Base-by-base conservation (phyloP, 1,140 invertebrate species). In the Drosophila hydei region DNA sequence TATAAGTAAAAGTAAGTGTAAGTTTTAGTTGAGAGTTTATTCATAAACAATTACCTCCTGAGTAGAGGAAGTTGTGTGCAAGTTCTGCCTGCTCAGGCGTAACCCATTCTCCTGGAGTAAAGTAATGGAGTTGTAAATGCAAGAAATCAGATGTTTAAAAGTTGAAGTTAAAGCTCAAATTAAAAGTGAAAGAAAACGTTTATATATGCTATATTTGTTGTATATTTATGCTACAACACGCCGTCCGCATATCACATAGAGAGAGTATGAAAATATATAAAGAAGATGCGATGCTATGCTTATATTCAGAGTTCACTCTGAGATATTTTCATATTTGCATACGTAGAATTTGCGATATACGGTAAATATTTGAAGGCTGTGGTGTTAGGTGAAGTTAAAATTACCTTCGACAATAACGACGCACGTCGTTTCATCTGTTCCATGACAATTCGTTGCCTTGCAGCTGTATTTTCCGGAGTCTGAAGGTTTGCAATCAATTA, bases 391-490 rank as follows among this genome's bases (percentile, higher is more conserved):
- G 2, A 50, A 33, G 7, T n/a, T 12, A 25, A 18, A 55, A 18
- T 91, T 93, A 96, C 98, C 98, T 96, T 99, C 98, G 84, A 99
- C 98, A 84, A 98, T 98, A 25, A 99, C 96, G 65, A 98, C 96
- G 92, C 98, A 99, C 45, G 94, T 95, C 1, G 98, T 99, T 93
- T 99, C 98, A 87, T 98, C 97, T 18, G 95, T 95, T 77, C 99
- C 99, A 72, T 99, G 96, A 16, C 94, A 93, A 92, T 99, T 99
- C 36, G 95, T 96, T 5, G 99, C 99, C 5, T 96, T 94, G 91
- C 98, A 99, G 18, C 94, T 95, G 92, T 99, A 99, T 91, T 97
- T 98, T 64, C 98, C 99, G 67, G 98, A 98, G 92, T 99, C 99
- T 75, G 96, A 95, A 0, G 97, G 95, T 89, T 96, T 95, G 91